These are phyloP conservation scores for Catostomus latipinnis DNA, from an alignment of 2,797 vertebrate species.

Conservation along the genomic window DNA sequence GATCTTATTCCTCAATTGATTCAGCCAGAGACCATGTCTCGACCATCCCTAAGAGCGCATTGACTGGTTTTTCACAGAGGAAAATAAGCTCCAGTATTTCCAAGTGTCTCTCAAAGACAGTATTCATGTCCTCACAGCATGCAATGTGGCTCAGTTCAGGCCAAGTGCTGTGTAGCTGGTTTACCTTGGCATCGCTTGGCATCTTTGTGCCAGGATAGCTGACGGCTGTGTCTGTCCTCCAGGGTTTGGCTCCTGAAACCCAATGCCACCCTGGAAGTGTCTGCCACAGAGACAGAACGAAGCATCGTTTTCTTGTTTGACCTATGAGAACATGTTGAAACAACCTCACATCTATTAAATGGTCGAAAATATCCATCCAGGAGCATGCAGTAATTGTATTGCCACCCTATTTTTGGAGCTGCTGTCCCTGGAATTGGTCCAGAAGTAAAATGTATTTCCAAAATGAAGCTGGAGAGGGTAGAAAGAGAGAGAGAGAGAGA, in stretches of 20 bases:
- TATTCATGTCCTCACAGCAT: neutral
- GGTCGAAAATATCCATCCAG: constrained; percentile 34
- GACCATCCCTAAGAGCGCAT: too few species aligned
- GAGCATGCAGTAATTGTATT: constrained; percentile 35
- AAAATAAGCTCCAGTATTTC: neutral
- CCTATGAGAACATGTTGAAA: constrained; percentile 24
- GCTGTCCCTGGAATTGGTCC: constrained; percentile 39
- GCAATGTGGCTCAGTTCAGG: constrained; percentile 7
- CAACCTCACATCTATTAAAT: constrained; percentile 7
- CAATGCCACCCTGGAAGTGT: constrained; percentile 16
- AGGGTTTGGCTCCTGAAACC: constrained; percentile 23
- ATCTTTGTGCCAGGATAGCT: constrained; percentile 7
- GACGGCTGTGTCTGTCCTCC: constrained; percentile 28
- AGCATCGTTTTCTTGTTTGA: constrained; percentile 26
- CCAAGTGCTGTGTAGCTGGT: constrained; percentile 6
- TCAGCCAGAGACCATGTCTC: neutral
- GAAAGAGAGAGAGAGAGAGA: constrained; percentile 10
- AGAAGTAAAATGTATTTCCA: constrained; percentile 40
- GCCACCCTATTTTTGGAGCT: constrained; percentile 18
- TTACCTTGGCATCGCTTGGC: constrained; percentile 6
- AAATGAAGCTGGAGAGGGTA: constrained; percentile 42
- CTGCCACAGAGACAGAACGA: constrained; percentile 22
- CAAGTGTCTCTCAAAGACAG: neutral
- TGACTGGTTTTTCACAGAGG: neutral
- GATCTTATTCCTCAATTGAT: constrained; percentile 1